phyloP scores from a whole-genome alignment of 2,888 invertebrate species.

The Agrochola lychnidis region DNA sequence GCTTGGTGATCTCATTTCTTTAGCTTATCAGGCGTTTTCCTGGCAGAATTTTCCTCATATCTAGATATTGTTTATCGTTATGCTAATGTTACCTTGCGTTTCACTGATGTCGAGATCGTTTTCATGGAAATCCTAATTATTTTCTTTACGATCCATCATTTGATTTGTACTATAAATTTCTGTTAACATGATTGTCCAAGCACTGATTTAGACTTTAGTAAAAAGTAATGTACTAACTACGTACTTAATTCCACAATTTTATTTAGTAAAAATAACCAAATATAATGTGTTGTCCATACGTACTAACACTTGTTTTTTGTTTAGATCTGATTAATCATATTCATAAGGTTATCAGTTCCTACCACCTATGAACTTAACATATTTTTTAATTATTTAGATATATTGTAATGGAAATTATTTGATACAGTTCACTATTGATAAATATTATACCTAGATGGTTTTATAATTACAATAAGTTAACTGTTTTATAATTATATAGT shows the following conservation, averaged over 20 bases:
- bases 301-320: slow-evolving; percentile 31
- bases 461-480: background rate
- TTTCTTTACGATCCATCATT: background rate
- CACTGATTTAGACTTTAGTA: no score
- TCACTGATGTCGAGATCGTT: background rate
- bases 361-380: slow-evolving; percentile 12
- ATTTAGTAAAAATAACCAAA: background rate
- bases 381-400: slow-evolving; percentile 1
- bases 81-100: background rate
- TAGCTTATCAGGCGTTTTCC: slow-evolving; percentile 35
- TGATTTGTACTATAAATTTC: no score
- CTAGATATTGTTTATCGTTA: background rate
- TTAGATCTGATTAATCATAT: slow-evolving; percentile 15
- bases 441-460: background rate
- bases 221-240: background rate
- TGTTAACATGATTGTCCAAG: no score
- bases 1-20: slow-evolving; percentile 32
- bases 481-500: background rate
- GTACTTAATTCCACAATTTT: background rate
- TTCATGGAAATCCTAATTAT: no score
- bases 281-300: background rate
- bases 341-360: slow-evolving; percentile 33
- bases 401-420: slow-evolving; percentile 26
- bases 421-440: background rate
- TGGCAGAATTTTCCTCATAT: slow-evolving; percentile 3